Conservation (phyloP, 2,888 invertebrate species). For the Coecobrya sp. region DNA sequence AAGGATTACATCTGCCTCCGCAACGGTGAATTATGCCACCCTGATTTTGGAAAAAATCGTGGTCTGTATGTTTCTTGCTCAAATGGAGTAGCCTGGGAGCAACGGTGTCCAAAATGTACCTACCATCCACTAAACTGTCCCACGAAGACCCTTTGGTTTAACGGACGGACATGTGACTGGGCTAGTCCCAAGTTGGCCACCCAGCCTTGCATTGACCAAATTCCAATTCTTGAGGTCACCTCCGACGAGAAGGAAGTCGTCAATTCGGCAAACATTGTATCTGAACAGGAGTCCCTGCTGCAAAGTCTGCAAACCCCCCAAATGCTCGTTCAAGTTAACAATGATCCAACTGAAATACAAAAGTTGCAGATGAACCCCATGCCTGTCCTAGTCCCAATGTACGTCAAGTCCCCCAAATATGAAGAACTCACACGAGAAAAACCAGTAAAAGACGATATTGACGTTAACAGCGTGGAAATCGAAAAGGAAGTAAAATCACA, state of each 20-base stretch:
- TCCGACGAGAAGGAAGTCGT: neutral
- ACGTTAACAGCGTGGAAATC: neutral
- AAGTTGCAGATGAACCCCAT: constrained; percentile 60
- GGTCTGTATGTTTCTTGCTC: constrained; percentile 72
- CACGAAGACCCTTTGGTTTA: constrained; percentile 72
- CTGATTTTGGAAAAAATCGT: constrained; percentile 67
- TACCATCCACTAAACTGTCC: constrained; percentile 70
- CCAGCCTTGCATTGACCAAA: constrained; percentile 65
- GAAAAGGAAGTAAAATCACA: neutral
- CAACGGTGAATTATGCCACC: constrained; percentile 78
- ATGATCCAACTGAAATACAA: constrained; percentile 46
- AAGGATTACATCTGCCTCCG: constrained; percentile 76
- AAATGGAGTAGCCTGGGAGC: constrained; percentile 78
- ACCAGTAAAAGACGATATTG: neutral
- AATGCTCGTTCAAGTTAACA: neutral
- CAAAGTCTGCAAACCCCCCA: constrained; percentile 59
- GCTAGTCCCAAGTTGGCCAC: constrained; percentile 70
- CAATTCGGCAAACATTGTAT: neutral
- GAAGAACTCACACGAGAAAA: neutral
- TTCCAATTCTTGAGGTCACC: neutral
- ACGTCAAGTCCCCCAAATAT: constrained; percentile 63
- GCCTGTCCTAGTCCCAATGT: neutral
- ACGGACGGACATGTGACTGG: constrained; percentile 78
- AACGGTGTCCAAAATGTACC: constrained; percentile 56
- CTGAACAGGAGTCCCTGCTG: constrained; percentile 58